phyloP scores from a whole-genome alignment of 1,140 invertebrate genomes.

The Tetranychus urticae region DNA sequence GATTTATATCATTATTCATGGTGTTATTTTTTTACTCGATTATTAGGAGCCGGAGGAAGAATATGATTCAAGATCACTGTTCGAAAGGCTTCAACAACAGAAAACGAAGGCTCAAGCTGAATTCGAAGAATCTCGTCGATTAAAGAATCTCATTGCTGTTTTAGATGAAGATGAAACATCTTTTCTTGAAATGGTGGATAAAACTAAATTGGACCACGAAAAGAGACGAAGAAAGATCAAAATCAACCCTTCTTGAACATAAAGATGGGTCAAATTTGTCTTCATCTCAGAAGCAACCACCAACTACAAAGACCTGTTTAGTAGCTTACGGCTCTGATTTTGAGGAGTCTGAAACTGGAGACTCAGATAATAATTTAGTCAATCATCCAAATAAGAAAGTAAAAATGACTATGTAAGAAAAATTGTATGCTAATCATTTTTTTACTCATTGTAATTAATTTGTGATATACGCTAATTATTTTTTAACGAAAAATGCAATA shows the following conservation, averaged over 20 bases:
- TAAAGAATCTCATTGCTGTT: conserved; percentile 83
- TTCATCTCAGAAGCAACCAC: background rate
- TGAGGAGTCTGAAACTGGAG: background rate
- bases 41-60: conserved; percentile 53
- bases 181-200: conserved; percentile 68
- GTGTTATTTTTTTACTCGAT: conserved; percentile 11
- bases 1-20: conserved; percentile 3
- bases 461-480: too few species aligned
- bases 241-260: background rate
- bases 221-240: conserved; percentile 23
- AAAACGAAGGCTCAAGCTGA: conserved; percentile 68
- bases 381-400: too few species aligned
- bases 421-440: too few species aligned
- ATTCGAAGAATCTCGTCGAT: conserved; percentile 75
- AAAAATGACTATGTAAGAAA: too few species aligned
- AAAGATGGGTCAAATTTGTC: background rate
- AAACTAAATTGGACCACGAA: conserved; percentile 55
- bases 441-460: too few species aligned
- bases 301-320: background rate
- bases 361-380: background rate
- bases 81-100: conserved; percentile 67
- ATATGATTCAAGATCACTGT: conserved; percentile 52
- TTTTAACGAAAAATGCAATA: too few species aligned
- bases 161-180: conserved; percentile 83
- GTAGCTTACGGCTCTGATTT: background rate